These are phyloP conservation scores for Menidia beryllina DNA, from an alignment of 2,113 vertebrate species.

Conservation along the genomic window DNA sequence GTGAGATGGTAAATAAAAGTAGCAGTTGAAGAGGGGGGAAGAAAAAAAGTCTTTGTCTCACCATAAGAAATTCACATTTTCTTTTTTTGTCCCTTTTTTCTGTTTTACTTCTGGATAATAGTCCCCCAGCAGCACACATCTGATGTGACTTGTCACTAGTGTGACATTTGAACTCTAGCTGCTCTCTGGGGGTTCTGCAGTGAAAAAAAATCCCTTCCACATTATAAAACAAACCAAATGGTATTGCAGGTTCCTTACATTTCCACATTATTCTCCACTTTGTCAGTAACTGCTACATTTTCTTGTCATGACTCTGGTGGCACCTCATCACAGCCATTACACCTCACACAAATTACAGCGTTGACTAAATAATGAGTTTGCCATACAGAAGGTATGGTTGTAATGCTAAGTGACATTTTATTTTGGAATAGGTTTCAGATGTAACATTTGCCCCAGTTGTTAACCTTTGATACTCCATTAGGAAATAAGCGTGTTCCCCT, in stretches of 20 bases:
- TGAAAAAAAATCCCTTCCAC: constrained; percentile 6
- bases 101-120: neutral
- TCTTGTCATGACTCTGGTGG: constrained; percentile 26
- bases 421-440: constrained; percentile 11
- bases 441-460: constrained; percentile 10
- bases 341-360: constrained; percentile 14
- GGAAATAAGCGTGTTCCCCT: constrained; percentile 38
- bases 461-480: constrained; percentile 25
- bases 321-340: constrained; percentile 12
- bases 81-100: neutral
- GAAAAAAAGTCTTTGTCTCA: neutral
- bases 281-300: constrained; percentile 16
- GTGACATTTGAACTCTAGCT: constrained; percentile 33
- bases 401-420: constrained; percentile 34
- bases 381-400: constrained; percentile 8
- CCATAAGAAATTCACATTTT: neutral
- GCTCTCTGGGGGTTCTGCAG: constrained; percentile 18
- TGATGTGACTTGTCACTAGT: constrained; percentile 16
- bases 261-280: constrained; percentile 43
- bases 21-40: neutral
- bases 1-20: too few species aligned
- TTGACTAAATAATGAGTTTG: constrained; percentile 27
- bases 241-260: constrained; percentile 23
- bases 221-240: constrained; percentile 22
- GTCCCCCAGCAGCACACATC: neutral